These are phyloP conservation scores for Platichthys flesus DNA, from an alignment of 2,113 vertebrate genomes.

Conservation along the genomic window DNA sequence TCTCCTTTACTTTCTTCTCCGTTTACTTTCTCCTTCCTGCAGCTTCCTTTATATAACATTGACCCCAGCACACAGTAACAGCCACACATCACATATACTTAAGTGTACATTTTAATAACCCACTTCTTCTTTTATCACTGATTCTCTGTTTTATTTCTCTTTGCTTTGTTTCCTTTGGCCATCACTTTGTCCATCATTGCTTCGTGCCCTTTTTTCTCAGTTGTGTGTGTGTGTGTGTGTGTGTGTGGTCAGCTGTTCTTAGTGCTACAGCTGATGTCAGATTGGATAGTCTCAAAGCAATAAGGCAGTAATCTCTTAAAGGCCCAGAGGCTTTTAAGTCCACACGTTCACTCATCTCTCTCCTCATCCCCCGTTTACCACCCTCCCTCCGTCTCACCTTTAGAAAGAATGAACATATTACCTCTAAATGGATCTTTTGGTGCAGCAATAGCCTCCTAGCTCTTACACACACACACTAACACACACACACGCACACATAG, in stretches of 20 bases:
- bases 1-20: slow-evolving; percentile 33
- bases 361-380: slow-evolving; percentile 54
- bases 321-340: slow-evolving; percentile 75
- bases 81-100: slow-evolving; percentile 14
- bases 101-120: slow-evolving; percentile 7
- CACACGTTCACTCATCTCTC: slow-evolving; percentile 61
- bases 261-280: slow-evolving; percentile 76
- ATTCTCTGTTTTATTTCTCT: slow-evolving; percentile 16
- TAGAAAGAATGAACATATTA: slow-evolving; percentile 76
- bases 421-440: slow-evolving; percentile 79
- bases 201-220: slow-evolving; percentile 58
- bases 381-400: slow-evolving; percentile 60
- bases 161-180: slow-evolving; percentile 30
- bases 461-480: slow-evolving; percentile 18
- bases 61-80: neutral
- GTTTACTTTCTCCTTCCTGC: slow-evolving; percentile 7
- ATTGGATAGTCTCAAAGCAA: slow-evolving; percentile 81
- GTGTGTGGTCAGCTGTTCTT: slow-evolving; percentile 72
- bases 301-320: slow-evolving; percentile 79
- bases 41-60: slow-evolving; percentile 15
- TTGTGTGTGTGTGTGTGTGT: neutral
- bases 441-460: slow-evolving; percentile 56
- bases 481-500: slow-evolving; percentile 39
- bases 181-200: slow-evolving; percentile 36
- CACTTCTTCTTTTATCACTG: slow-evolving; percentile 15